A percentile compares a stretch with the other conserved stretches of the same genome.
These are phyloP conservation scores for Cryptomyrus ogoouensis DNA, from an alignment of 2,113 vertebrate genomes.

Conservation along the genomic window DNA sequence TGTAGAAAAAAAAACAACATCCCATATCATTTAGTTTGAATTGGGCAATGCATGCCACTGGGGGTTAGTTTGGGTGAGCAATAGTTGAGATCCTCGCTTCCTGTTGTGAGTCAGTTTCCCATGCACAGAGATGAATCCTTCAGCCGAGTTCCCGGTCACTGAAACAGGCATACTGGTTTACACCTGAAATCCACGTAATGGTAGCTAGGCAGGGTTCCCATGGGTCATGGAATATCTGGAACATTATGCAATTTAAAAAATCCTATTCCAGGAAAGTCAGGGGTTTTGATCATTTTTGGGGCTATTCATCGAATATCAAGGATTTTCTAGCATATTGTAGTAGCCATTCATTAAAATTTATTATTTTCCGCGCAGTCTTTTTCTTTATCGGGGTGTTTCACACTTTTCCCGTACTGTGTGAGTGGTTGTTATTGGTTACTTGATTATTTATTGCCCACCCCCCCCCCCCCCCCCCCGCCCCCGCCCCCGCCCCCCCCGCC, in stretches of 20 bases:
- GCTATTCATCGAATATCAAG: background rate
- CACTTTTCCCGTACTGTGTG: background rate
- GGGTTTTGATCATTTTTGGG: background rate
- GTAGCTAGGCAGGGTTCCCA: background rate
- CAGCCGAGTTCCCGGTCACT: background rate
- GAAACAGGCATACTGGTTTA: background rate
- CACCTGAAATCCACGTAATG: background rate
- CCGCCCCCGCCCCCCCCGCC: too few species aligned
- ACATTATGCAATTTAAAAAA: background rate
- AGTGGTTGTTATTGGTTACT: background rate
- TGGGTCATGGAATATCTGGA: background rate
- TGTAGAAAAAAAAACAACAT: constrained; percentile 82
- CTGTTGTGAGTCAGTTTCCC: constrained; percentile 2
- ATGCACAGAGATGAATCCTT: background rate
- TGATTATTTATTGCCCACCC: too few species aligned
- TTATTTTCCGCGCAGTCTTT: background rate
- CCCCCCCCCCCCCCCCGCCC: too few species aligned
- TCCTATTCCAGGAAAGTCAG: background rate
- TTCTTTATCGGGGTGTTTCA: background rate
- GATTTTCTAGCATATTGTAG: background rate
- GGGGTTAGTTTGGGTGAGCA: constrained; percentile 91
- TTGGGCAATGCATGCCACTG: constrained; percentile 65
- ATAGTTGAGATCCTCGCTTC: constrained; percentile 61
- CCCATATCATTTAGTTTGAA: constrained; percentile 70
- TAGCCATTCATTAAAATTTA: background rate